Conservation (phyloP, 2,888 invertebrate species). For the Lithophane semibrunnea region DNA sequence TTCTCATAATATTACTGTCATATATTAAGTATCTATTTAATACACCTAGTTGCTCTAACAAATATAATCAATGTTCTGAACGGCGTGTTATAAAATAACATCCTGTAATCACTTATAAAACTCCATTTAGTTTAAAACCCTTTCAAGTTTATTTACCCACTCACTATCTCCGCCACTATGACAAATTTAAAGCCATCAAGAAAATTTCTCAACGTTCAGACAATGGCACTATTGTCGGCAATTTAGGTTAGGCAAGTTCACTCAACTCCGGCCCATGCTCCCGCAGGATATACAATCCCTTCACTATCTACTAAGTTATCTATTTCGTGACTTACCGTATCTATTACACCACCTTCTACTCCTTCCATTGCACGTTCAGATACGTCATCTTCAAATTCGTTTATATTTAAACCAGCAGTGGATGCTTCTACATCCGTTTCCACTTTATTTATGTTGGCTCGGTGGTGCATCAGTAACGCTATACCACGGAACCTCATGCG, state of each 20-base stretch:
- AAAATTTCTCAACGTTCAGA: slow-evolving; percentile 80
- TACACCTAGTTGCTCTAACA: not conserved
- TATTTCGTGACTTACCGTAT: slow-evolving; percentile 38
- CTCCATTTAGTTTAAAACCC: slow-evolving; percentile 34
- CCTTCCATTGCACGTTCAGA: slow-evolving; percentile 70
- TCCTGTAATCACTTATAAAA: slow-evolving; percentile 44
- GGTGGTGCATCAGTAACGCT: slow-evolving; percentile 78
- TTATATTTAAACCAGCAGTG: slow-evolving; percentile 65
- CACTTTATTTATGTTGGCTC: slow-evolving; percentile 51
- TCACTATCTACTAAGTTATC: slow-evolving; percentile 69
- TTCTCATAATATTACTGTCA: too few species aligned
- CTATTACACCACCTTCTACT: slow-evolving; percentile 33
- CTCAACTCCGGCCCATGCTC: slow-evolving; percentile 85
- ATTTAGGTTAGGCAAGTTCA: slow-evolving; percentile 88
- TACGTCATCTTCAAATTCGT: not conserved
- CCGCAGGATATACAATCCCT: slow-evolving; percentile 85
- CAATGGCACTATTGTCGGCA: slow-evolving; percentile 85
- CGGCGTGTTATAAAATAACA: slow-evolving; percentile 4
- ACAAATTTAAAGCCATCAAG: slow-evolving; percentile 76
- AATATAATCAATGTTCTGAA: not conserved
- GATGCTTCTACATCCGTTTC: slow-evolving; percentile 34
- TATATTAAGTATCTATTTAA: not conserved
- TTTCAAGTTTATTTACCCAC: slow-evolving; percentile 63
- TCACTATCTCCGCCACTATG: slow-evolving; percentile 75
- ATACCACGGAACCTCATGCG: slow-evolving; percentile 86